Percentiles rank a stretch among this genome's conserved stretches.
Evolutionary conservation across 2,888 invertebrate genomes (phyloP).

Genomic region (Pseudanteris insignis): DNA sequence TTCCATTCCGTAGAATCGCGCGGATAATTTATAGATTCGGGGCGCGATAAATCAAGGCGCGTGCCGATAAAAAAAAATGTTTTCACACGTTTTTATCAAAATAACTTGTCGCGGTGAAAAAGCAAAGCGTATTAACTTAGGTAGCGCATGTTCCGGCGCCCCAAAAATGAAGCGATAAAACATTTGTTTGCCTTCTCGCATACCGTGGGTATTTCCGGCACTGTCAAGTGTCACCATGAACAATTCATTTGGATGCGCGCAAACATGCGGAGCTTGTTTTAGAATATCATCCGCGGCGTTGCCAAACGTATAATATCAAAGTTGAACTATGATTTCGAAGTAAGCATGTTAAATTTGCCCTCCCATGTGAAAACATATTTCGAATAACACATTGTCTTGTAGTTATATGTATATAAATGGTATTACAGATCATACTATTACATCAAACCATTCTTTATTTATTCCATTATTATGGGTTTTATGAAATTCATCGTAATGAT

Average conservation of each 20-base stretch:
- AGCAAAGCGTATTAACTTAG: constrained; percentile 22
- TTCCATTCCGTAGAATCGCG: constrained; percentile 23
- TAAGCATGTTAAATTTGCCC: not conserved
- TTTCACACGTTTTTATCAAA: constrained; percentile 40
- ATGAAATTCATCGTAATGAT: no score
- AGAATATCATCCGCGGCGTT: constrained; percentile 27
- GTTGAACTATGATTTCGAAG: constrained; percentile 1
- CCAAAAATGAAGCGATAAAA: constrained; percentile 33
- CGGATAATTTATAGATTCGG: constrained; percentile 44
- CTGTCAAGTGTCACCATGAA: constrained; percentile 43
- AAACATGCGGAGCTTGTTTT: constrained; percentile 24
- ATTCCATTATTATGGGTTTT: no score
- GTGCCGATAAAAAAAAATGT: constrained; percentile 38
- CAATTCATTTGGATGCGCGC: constrained; percentile 39
- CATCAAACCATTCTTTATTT: no score
- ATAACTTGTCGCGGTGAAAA: constrained; percentile 36
- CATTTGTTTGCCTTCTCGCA: constrained; percentile 32
- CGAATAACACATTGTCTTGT: no score
- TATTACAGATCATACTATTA: no score
- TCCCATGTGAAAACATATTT: not conserved
- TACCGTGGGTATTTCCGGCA: constrained; percentile 41
- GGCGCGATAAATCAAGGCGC: constrained; percentile 45
- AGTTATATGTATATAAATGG: no score
- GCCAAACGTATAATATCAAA: constrained; percentile 19
- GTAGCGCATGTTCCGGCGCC: constrained; percentile 10